These are phyloP conservation scores for Drosophila nigricruria DNA, from an alignment of 2,888 invertebrate species.

Conservation along the genomic window DNA sequence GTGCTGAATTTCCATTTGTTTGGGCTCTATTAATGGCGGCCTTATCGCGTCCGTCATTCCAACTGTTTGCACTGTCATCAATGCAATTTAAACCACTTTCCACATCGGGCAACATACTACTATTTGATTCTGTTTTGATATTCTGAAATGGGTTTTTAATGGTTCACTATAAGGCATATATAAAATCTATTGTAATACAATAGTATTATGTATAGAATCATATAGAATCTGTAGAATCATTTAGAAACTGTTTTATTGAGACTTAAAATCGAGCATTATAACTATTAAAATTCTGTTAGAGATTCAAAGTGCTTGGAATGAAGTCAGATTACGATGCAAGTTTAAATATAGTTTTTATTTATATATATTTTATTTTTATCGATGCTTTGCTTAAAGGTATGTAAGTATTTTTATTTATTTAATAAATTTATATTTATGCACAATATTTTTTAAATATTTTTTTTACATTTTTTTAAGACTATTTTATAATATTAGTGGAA, in stretches of 20 bases:
- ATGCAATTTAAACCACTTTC: conserved; percentile 48
- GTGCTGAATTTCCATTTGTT: conserved; percentile 66
- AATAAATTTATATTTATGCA: background rate
- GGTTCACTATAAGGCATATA: background rate
- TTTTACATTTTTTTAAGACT: too few species aligned
- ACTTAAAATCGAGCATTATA: background rate
- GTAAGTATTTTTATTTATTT: background rate
- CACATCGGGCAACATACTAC: background rate
- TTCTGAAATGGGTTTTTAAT: conserved; percentile 2
- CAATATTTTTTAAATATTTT: too few species aligned
- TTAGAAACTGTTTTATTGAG: background rate
- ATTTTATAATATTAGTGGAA: too few species aligned
- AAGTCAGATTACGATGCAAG: background rate
- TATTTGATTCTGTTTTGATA: conserved; percentile 4
- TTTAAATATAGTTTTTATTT: background rate
- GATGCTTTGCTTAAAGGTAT: too few species aligned
- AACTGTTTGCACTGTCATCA: conserved; percentile 75
- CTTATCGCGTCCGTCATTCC: conserved; percentile 59
- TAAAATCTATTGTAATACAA: background rate
- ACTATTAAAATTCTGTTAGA: background rate
- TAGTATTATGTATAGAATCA: background rate
- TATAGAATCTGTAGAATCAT: background rate
- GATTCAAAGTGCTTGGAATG: background rate
- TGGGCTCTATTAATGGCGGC: conserved; percentile 39
- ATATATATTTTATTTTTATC: background rate